These are phyloP conservation scores for Uloborus plumipes DNA, from an alignment of 2,888 invertebrate species.

Conservation along the genomic window DNA sequence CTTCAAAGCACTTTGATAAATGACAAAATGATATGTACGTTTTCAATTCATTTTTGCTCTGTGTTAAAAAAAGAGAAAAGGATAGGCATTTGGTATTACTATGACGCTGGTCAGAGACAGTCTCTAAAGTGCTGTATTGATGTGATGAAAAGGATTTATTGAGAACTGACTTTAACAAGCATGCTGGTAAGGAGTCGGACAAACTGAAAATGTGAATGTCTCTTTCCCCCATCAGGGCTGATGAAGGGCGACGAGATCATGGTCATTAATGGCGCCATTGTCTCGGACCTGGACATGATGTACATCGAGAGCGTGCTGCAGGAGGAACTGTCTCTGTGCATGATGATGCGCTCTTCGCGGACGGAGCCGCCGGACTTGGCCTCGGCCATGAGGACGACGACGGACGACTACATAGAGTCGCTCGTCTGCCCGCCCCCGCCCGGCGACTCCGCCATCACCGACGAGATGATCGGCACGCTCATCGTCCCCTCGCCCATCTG, in stretches of 20 bases:
- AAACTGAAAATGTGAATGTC: too few relatives aligned
- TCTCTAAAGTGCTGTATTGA: too few relatives aligned
- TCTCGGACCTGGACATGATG: constrained; percentile 99
- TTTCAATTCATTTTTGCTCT: too few relatives aligned
- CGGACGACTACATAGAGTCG: constrained; percentile 92
- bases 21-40: too few relatives aligned
- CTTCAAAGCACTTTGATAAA: too few relatives aligned
- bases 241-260: constrained; percentile 98
- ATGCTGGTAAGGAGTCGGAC: too few relatives aligned
- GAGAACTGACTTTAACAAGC: too few relatives aligned
- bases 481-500: constrained; percentile 97
- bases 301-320: constrained; percentile 96
- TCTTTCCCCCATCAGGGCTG: too few relatives aligned
- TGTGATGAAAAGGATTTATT: too few relatives aligned
- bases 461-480: constrained; percentile 95
- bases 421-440: constrained; percentile 93
- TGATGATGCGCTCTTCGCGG: constrained; percentile 95
- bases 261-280: constrained; percentile 98
- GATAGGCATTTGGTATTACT: too few relatives aligned
- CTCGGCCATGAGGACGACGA: constrained; percentile 70
- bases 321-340: constrained; percentile 92
- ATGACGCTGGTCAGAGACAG: too few relatives aligned
- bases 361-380: constrained; percentile 75
- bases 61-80: too few relatives aligned
- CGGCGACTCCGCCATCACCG: constrained; percentile 89